phyloP scores from a whole-genome alignment of 2,888 invertebrate species.

The Hirtodrosophila trivittata region DNA sequence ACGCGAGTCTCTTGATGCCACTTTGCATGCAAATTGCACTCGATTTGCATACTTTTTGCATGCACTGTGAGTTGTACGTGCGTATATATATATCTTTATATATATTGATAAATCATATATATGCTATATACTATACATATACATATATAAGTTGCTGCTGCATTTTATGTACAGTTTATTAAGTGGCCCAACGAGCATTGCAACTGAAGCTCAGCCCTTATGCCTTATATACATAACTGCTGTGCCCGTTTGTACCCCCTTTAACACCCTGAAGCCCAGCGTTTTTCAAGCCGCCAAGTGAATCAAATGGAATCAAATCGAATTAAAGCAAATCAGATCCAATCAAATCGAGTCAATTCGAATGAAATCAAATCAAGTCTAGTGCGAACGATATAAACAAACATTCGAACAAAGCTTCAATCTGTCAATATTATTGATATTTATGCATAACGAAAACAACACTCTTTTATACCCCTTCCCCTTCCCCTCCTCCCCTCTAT shows the following conservation, averaged over 20 bases:
- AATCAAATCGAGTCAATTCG: slow-evolving; percentile 21
- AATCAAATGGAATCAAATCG: slow-evolving; percentile 7
- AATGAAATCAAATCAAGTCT: not conserved
- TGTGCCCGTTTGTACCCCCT: not conserved
- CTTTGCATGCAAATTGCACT: slow-evolving; percentile 75
- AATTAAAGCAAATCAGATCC: too few relatives aligned
- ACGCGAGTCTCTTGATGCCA: slow-evolving; percentile 62
- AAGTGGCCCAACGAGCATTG: slow-evolving; percentile 33
- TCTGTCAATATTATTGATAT: slow-evolving; percentile 31
- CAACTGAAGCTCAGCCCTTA: not conserved
- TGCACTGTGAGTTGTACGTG: slow-evolving; percentile 52
- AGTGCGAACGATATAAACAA: slow-evolving; percentile 18
- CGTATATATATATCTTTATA: not conserved
- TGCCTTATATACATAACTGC: not conserved
- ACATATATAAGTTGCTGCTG: slow-evolving; percentile 13
- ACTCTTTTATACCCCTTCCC: not conserved
- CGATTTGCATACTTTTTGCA: slow-evolving; percentile 73
- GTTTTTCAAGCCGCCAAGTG: too few relatives aligned
- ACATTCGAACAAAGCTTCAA: slow-evolving; percentile 15
- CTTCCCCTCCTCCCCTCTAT: not conserved
- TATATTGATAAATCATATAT: not conserved
- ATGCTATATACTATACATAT: not conserved
- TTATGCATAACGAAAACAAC: slow-evolving; percentile 44
- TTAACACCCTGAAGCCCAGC: not conserved
- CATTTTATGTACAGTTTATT: slow-evolving; percentile 62